Evolutionary conservation across 1,140 invertebrate species (phyloP).

Genomic region (Chymomyza costata): DNA sequence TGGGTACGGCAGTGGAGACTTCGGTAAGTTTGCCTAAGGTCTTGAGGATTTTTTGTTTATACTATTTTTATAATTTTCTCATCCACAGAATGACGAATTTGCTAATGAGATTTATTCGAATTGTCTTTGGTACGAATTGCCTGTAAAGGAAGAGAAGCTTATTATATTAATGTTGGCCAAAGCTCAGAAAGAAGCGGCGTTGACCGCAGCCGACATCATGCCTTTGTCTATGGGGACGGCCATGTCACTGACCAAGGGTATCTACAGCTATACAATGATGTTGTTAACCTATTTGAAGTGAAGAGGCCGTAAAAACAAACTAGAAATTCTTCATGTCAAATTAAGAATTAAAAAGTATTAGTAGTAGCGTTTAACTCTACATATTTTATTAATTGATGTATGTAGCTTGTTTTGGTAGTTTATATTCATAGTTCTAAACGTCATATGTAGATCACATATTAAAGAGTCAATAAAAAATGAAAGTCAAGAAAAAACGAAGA

Average conservation of each 20-base stretch:
- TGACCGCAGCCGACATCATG: slow-evolving; percentile 40
- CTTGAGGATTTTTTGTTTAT: no score
- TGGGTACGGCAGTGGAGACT: slow-evolving; percentile 46
- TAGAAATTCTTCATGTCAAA: no score
- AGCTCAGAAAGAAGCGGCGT: slow-evolving; percentile 34
- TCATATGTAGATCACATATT: no score
- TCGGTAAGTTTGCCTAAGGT: slow-evolving; percentile 19
- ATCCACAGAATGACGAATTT: slow-evolving; percentile 47
- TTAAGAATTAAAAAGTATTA: no score
- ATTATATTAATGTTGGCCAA: slow-evolving; percentile 54
- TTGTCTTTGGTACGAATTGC: slow-evolving; percentile 53
- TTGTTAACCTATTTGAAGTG: slow-evolving; percentile 45
- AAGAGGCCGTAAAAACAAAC: no score
- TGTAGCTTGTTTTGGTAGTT: no score
- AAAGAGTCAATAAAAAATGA: no score
- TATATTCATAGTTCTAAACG: no score
- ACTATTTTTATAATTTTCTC: background rate
- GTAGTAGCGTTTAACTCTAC: no score
- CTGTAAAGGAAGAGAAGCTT: slow-evolving; percentile 34
- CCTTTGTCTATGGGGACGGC: slow-evolving; percentile 54
- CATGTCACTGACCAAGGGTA: slow-evolving; percentile 41
- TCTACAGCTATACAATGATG: slow-evolving; percentile 61
- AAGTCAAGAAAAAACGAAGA: no score
- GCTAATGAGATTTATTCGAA: slow-evolving; percentile 31
- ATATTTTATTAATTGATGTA: no score